Evolutionary conservation across 2,888 invertebrate species (phyloP), one percentile per base, ranked within the genome.

Genomic region (Acrobasis consociella): DNA sequence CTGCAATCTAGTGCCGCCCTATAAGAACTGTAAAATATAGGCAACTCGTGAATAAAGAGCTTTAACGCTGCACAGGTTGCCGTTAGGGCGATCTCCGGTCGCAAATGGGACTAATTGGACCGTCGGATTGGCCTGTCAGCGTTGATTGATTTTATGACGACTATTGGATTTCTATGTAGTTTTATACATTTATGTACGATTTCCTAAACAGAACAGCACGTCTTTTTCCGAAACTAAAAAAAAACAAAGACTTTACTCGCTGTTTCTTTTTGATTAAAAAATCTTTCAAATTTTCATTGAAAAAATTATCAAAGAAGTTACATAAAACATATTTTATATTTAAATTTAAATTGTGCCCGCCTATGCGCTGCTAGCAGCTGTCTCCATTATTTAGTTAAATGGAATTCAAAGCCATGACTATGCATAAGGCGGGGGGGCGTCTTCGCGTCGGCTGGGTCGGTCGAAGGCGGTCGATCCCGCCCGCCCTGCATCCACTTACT

Each of bases 371-470:
- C 42, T 8, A 13, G 13, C 13, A 46, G 46, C 46, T 46, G 56
- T 17, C 56, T 55, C 39, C 56, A 56, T 56, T 17, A 56, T 56
- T 56, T 42, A 42, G 56, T 56, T 17, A 17, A 56, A 42, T 56
- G 56, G 15, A 56, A 56, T 56, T 56, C 42, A 56, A 56, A 56
- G 56, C 42, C 56, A 42, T 56, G 56, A 56, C 56, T 56, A 56
- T 56, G 56, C 42, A 56, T 56, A 56, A 56, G 56, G 17, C 13
- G 55, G 55, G 46, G n/a, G n/a, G 55, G 55, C 42, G 39, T 42
- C 42, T 42, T 11, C 52, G 37, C 55, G 51, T 52, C 38, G 9
- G 53, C 53, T 8, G 53, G 15, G 51, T 5, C 15, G 15, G 37
- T 8, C 38, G 10, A 13, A 11, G 42, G 42, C 42, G 51, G 17